Percentiles rank a stretch among this genome's conserved stretches.
phyloP scores from a whole-genome alignment of 30 jellyfish, hydroid and myxozoan species.

The Sanderia malayensis region DNA sequence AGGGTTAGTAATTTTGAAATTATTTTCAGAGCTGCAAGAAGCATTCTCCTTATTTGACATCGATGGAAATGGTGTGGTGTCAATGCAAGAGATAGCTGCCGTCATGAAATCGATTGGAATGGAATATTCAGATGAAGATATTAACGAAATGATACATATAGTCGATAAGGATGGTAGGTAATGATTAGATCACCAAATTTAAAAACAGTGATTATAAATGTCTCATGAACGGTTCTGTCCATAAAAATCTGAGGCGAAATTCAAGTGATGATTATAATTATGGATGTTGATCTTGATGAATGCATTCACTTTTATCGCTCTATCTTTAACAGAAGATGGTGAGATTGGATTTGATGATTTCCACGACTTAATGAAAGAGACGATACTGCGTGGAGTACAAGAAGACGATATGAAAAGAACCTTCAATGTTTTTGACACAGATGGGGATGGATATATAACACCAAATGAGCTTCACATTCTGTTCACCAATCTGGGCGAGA shows the following conservation, averaged over 20 bases:
- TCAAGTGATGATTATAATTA: background rate
- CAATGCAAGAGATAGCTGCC: conserved; percentile 68
- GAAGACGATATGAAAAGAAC: conserved; percentile 81
- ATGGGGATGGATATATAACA: conserved; percentile 68
- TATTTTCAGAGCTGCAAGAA: conserved; percentile 60
- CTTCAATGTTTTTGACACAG: conserved; percentile 70
- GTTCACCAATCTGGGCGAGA: conserved; percentile 63
- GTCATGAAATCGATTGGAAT: conserved; percentile 74
- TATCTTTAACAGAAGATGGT: conserved; percentile 72
- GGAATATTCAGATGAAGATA: conserved; percentile 67
- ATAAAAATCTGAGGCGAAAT: too few species aligned
- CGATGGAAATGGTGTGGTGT: conserved; percentile 84
- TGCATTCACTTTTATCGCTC: background rate
- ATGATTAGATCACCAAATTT: too few species aligned
- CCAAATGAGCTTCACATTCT: conserved; percentile 54
- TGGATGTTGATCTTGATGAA: background rate
- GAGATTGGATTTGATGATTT: conserved; percentile 76
- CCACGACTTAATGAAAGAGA: conserved; percentile 66
- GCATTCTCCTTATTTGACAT: conserved; percentile 72
- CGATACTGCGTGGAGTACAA: conserved; percentile 61
- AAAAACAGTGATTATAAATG: too few species aligned
- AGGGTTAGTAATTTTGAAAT: too few species aligned
- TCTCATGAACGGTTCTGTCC: too few species aligned
- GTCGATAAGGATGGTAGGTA: conserved; percentile 83
- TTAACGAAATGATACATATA: conserved; percentile 58